Percentiles rank a stretch among this genome's conserved stretches.
These are phyloP conservation scores for Characodon lateralis DNA, from an alignment of 2,797 vertebrate species.

Conservation along the genomic window DNA sequence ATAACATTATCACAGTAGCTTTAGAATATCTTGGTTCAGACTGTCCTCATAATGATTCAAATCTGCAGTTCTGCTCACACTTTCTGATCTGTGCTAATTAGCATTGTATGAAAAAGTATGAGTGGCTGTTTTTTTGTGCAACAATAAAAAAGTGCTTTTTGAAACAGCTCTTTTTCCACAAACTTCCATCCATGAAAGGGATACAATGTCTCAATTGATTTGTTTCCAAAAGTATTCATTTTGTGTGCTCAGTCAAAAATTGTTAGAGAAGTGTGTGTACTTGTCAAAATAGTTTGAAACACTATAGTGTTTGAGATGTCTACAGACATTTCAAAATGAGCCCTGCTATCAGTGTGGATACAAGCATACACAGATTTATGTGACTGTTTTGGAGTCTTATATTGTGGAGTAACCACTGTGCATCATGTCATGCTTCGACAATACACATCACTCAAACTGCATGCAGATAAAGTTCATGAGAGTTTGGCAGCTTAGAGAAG, in stretches of 20 bases:
- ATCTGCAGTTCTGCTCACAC: too few relatives aligned
- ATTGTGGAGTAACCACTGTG: background rate
- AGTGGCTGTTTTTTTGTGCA: background rate
- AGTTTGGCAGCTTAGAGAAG: slow-evolving; percentile 5
- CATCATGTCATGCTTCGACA: slow-evolving; percentile 15
- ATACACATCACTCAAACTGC: slow-evolving; percentile 18
- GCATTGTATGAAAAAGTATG: background rate
- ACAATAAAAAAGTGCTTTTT: background rate
- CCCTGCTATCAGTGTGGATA: background rate
- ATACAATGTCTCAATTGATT: background rate
- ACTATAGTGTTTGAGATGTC: background rate
- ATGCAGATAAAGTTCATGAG: slow-evolving; percentile 15
- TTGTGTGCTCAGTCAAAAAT: background rate
- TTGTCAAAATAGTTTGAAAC: background rate
- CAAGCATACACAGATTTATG: background rate
- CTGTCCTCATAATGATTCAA: background rate
- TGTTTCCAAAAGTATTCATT: background rate
- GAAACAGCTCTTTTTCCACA: background rate
- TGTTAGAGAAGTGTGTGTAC: background rate
- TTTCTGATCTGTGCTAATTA: background rate
- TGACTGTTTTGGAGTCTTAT: slow-evolving; percentile 1
- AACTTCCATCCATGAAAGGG: background rate
- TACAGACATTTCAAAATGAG: background rate
- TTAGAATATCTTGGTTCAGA: background rate
- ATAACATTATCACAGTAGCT: background rate